These are phyloP conservation scores for Heterodera filipjevi DNA, from an alignment of 2,888 invertebrate species.

Conservation along the genomic window DNA sequence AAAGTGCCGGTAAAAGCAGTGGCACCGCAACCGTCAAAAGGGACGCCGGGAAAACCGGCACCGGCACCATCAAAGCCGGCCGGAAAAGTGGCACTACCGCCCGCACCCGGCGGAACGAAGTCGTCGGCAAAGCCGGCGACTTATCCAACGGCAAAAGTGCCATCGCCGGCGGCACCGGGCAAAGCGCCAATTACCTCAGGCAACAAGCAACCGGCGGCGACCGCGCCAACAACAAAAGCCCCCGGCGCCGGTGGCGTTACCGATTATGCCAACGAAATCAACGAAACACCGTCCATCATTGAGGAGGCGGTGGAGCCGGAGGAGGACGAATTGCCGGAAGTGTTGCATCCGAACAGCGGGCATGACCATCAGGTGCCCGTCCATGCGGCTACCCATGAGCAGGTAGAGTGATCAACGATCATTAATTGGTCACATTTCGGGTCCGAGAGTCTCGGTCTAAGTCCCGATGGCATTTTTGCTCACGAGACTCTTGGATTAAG, in stretches of 20 bases:
- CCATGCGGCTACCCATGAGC: background rate
- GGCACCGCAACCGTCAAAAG: background rate
- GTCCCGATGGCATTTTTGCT: too few relatives aligned
- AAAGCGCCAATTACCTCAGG: too few relatives aligned
- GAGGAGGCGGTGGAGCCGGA: conserved; percentile 1
- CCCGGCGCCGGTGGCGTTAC: background rate
- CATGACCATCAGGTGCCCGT: conserved; percentile 12
- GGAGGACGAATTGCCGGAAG: background rate
- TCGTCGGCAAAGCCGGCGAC: background rate
- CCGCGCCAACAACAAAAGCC: background rate
- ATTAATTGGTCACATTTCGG: background rate
- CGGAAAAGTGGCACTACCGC: background rate
- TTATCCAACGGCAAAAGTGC: background rate
- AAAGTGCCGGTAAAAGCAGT: background rate
- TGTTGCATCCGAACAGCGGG: background rate
- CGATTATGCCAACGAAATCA: conserved; percentile 4
- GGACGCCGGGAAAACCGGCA: background rate
- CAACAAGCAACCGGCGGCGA: too few relatives aligned
- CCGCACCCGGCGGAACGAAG: too few relatives aligned
- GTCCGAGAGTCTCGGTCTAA: too few relatives aligned
- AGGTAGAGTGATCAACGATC: background rate
- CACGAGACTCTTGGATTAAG: too few relatives aligned
- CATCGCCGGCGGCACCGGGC: background rate
- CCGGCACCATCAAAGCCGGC: background rate
- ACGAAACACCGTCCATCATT: background rate